Percentiles rank a stretch among this genome's conserved stretches.
Conservation (phyloP, 1,140 invertebrate genomes). For the Thaumetopoea pityocampa region DNA sequence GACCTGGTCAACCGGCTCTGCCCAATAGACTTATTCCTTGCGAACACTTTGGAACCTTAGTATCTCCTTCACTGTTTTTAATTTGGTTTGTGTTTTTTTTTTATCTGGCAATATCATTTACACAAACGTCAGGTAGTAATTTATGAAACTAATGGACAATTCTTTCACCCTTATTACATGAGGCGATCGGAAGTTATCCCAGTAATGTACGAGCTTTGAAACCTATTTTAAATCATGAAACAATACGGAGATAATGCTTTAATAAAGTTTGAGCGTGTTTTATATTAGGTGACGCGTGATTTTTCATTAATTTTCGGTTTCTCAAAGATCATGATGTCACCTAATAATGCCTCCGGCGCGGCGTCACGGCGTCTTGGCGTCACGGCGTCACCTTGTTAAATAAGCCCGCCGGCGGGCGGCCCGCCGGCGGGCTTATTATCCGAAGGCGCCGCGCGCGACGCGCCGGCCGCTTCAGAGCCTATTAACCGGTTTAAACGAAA, state of each 20-base stretch:
- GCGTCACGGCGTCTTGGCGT: slow-evolving; percentile 9
- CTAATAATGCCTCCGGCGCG: slow-evolving; percentile 6
- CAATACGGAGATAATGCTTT: not conserved
- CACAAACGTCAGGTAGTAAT: no score
- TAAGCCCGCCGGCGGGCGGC: slow-evolving; percentile 22
- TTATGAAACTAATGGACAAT: no score
- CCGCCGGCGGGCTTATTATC: slow-evolving; percentile 45
- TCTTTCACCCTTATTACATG: no score
- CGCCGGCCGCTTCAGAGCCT: slow-evolving; percentile 18
- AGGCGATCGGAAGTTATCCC: no score
- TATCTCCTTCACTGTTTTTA: no score
- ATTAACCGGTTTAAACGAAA: slow-evolving; percentile 37
- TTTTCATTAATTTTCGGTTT: slow-evolving; percentile 1
- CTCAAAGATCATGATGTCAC: slow-evolving; percentile 5
- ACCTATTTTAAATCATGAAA: no score
- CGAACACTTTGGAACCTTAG: no score
- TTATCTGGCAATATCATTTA: no score
- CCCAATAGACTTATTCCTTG: no score
- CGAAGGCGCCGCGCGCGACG: slow-evolving; percentile 19
- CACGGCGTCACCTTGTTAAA: slow-evolving; percentile 30
- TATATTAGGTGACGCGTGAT: not conserved
- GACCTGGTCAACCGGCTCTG: no score
- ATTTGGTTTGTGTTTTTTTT: no score
- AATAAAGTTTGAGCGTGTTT: not conserved
- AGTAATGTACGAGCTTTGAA: no score